These are phyloP conservation scores for Hipparchia sbordonii DNA, from an alignment of 2,888 invertebrate species.

Conservation along the genomic window DNA sequence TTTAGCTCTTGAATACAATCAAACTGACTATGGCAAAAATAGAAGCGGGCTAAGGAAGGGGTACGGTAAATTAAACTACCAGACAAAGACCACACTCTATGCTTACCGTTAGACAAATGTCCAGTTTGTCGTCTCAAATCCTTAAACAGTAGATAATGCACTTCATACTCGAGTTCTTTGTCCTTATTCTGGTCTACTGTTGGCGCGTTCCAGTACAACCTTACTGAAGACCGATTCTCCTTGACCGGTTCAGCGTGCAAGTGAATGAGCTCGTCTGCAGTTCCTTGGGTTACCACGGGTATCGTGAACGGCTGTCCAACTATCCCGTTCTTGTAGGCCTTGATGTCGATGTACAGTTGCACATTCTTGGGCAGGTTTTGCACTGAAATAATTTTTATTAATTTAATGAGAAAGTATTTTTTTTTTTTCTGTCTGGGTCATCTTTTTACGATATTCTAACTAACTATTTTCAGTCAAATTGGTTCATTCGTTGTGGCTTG, in stretches of 20 bases:
- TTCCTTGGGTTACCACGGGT: slow-evolving; percentile 73
- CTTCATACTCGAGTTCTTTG: slow-evolving; percentile 83
- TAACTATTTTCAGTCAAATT: too few relatives aligned
- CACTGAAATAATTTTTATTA: slow-evolving; percentile 61
- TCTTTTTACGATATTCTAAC: too few relatives aligned
- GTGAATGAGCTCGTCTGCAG: slow-evolving; percentile 76
- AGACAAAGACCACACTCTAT: not conserved
- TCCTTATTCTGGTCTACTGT: slow-evolving; percentile 75
- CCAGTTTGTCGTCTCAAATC: slow-evolving; percentile 55
- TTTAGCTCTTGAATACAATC: too few relatives aligned
- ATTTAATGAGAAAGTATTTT: slow-evolving; percentile 47
- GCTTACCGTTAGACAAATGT: slow-evolving; percentile 83
- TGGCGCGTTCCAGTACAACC: slow-evolving; percentile 86
- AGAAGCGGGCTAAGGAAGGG: too few relatives aligned
- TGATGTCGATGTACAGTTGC: slow-evolving; percentile 81
- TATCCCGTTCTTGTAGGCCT: slow-evolving; percentile 83
- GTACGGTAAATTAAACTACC: too few relatives aligned
- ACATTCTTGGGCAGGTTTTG: slow-evolving; percentile 80
- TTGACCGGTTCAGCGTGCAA: slow-evolving; percentile 77
- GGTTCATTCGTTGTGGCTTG: too few relatives aligned
- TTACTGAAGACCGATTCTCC: slow-evolving; percentile 83
- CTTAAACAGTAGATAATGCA: slow-evolving; percentile 84
- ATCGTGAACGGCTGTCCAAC: slow-evolving; percentile 79
- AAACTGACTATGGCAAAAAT: too few relatives aligned
- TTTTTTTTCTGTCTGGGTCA: slow-evolving; percentile 36